A percentile compares a stretch with the other conserved stretches of the same genome.
phyloP scores from a whole-genome alignment of 2,888 invertebrate species.

The Chloroclystis v-ata region DNA sequence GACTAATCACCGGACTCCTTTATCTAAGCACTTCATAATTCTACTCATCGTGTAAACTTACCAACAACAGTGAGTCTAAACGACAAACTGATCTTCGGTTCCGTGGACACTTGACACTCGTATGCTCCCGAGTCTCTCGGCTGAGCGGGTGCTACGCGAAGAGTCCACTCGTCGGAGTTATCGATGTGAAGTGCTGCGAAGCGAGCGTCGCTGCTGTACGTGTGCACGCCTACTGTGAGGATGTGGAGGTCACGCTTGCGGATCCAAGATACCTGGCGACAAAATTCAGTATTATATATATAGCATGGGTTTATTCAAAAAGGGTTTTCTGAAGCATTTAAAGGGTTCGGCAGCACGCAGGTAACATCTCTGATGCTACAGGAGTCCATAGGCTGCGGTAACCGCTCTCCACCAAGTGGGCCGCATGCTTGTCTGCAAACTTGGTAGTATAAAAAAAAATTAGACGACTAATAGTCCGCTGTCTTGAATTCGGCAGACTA shows the following conservation, averaged over 20 bases:
- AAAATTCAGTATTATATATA: slow-evolving; percentile 18
- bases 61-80: slow-evolving; percentile 88
- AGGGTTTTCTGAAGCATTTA: neutral
- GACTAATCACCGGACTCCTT: too few species aligned
- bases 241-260: slow-evolving; percentile 89
- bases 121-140: slow-evolving; percentile 91
- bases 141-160: slow-evolving; percentile 78
- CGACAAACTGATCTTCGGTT: slow-evolving; percentile 90
- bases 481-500: too few species aligned
- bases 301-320: neutral
- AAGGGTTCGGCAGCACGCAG: too few species aligned
- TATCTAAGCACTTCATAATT: too few species aligned
- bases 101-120: slow-evolving; percentile 95
- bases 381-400: too few species aligned
- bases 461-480: too few species aligned
- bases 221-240: slow-evolving; percentile 81
- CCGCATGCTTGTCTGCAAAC: too few species aligned
- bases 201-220: slow-evolving; percentile 82
- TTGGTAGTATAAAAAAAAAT: too few species aligned
- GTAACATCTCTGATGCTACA: too few species aligned
- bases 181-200: slow-evolving; percentile 83
- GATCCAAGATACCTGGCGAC: slow-evolving; percentile 89
- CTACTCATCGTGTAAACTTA: too few species aligned
- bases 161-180: slow-evolving; percentile 81
- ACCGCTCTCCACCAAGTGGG: too few species aligned